phyloP scores from a whole-genome alignment of 2,888 invertebrate genomes.

The Serripes groenlandicus region DNA sequence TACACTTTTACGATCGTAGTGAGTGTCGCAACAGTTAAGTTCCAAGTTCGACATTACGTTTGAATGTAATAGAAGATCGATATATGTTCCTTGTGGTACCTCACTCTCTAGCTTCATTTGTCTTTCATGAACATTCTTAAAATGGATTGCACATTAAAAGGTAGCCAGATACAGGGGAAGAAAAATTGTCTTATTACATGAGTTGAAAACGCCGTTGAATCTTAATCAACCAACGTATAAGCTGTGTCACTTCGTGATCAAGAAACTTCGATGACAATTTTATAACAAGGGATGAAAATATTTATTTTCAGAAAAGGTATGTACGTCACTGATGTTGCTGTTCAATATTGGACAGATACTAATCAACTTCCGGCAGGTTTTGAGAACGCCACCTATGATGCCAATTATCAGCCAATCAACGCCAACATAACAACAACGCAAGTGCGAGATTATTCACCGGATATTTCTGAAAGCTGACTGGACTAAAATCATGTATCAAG shows the following conservation, averaged over 20 bases:
- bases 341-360: conserved; percentile 23
- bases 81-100: too few relatives aligned
- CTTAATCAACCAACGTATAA: neutral
- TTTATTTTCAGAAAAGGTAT: conserved; percentile 1
- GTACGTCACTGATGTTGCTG: neutral
- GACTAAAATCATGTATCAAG: too few relatives aligned
- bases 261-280: neutral
- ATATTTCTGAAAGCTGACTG: too few relatives aligned
- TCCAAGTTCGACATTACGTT: too few relatives aligned
- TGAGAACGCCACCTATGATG: conserved; percentile 29
- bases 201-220: neutral
- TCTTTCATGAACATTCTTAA: too few relatives aligned
- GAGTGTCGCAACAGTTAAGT: too few relatives aligned
- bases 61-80: too few relatives aligned
- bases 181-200: too few relatives aligned
- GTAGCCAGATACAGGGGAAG: too few relatives aligned
- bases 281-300: neutral
- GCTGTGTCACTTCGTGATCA: neutral
- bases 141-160: too few relatives aligned
- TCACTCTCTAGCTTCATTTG: too few relatives aligned
- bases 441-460: neutral
- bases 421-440: neutral
- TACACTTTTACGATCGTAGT: too few relatives aligned
- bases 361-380: conserved; percentile 23
- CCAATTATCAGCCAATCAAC: conserved; percentile 18